These are phyloP conservation scores for Hyles lineata DNA, from an alignment of 2,888 invertebrate species.

Conservation along the genomic window DNA sequence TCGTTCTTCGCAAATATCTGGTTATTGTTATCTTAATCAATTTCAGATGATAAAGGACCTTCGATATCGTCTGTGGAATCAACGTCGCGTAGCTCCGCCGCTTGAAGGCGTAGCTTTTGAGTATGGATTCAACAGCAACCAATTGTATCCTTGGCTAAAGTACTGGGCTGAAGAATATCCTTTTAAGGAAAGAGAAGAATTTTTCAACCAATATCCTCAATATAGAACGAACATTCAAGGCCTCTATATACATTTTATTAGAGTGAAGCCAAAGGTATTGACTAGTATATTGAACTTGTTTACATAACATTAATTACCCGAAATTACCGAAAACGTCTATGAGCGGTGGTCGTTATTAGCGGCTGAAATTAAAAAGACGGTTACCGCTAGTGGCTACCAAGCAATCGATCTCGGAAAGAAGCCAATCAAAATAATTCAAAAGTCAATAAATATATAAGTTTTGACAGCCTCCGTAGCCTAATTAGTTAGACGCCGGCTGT, in stretches of 20 bases:
- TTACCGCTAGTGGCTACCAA: background rate
- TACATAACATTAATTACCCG: too few species aligned
- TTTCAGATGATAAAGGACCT: conserved; percentile 64
- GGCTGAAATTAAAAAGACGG: too few species aligned
- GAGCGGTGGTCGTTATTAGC: background rate
- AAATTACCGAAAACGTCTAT: too few species aligned
- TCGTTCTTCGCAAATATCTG: background rate
- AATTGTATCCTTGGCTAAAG: conserved; percentile 86
- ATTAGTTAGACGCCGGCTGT: too few species aligned
- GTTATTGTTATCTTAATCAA: background rate
- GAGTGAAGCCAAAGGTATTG: conserved; percentile 80
- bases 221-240: conserved; percentile 91
- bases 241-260: conserved; percentile 87
- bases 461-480: too few species aligned
- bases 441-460: background rate
- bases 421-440: too few species aligned
- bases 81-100: conserved; percentile 75
- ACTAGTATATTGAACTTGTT: background rate
- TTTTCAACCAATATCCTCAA: conserved; percentile 89
- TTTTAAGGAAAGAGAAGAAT: conserved; percentile 84
- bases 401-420: background rate
- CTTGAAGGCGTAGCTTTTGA: conserved; percentile 89
- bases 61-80: conserved; percentile 58
- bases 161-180: conserved; percentile 92
- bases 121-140: conserved; percentile 92